Evolutionary conservation across 2,888 invertebrate species (phyloP), one percentile per base, ranked within the genome.

Genomic region (Drosophila rellima): DNA sequence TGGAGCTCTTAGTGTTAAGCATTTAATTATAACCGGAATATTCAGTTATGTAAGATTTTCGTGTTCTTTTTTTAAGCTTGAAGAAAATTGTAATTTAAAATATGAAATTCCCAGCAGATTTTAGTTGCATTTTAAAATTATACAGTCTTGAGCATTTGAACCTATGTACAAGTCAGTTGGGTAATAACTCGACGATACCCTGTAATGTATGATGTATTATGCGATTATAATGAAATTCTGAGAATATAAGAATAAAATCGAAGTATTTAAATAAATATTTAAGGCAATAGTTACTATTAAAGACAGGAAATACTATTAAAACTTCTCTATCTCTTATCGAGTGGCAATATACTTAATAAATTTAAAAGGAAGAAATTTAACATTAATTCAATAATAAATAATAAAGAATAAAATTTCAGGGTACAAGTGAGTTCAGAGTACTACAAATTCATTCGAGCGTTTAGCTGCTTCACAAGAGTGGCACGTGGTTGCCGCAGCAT

Each of bases 401-500:
- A 23, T 23, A n/a, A n/a, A n/a, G n/a, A n/a, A n/a, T n/a, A n/a
- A n/a, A n/a, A n/a, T n/a, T n/a, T n/a, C n/a, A 26, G 26, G 26
- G 26, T 26, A 26, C 7, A 26, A 26, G 26, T 26, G 26, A 26
- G 26, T 26, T 7, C 26, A 26, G 26, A 26, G 26, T 6, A 26
- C 26, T 17, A 0, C 47, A 17, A 47, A 17, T 17, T 11, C 47
- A 48, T 44, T 67, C 17, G 45, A 26, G 35, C 54, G 48, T 42
- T 67, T 68, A 37, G 56, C 48, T 42, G 20, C 40, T 52, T 18
- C 23, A 50, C n/a, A 42, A 35, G 51, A 55, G 52, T 51, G 26
- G 61, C 72, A 71, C 75, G 70, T 60, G 76, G 76, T 55, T 64
- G 75, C 31, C 42, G 47, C 70, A 60, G 51, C 52, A 62, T 59